phyloP scores from a whole-genome alignment of 2,888 invertebrate species.

The Cordilura impudica region DNA sequence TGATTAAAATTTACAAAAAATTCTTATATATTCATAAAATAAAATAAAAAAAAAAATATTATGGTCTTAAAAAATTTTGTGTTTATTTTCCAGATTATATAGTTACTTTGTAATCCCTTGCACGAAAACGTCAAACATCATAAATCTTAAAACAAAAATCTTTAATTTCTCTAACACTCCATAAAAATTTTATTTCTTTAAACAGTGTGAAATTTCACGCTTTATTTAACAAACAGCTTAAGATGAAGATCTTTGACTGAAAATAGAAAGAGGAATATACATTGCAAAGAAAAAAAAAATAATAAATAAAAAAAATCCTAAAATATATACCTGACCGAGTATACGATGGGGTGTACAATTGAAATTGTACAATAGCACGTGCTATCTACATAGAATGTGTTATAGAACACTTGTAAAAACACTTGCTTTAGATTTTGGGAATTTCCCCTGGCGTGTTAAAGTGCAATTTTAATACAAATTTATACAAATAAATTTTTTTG shows the following conservation, averaged over 20 bases:
- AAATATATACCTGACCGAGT: not conserved
- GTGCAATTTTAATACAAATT: not conserved
- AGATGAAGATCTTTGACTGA: not conserved
- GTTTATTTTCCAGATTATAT: not conserved
- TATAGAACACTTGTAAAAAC: not conserved
- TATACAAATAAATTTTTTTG: slow-evolving; percentile 6
- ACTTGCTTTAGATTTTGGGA: not conserved
- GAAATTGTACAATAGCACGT: not conserved
- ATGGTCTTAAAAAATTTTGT: not conserved
- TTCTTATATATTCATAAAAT: too few species aligned
- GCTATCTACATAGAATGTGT: not conserved
- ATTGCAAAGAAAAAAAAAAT: too few species aligned
- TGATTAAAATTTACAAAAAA: too few species aligned
- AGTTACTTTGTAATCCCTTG: not conserved
- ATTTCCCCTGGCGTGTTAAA: not conserved
- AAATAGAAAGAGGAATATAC: not conserved
- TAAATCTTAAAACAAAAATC: slow-evolving; percentile 24
- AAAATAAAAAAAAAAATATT: not conserved
- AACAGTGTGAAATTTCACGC: slow-evolving; percentile 43
- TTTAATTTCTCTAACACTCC: slow-evolving; percentile 28
- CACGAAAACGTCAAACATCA: not conserved
- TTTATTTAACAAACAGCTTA: slow-evolving; percentile 37
- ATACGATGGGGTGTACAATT: not conserved
- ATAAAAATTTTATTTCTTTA: not conserved
- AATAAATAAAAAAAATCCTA: not conserved